Conservation (phyloP, 1,140 invertebrate species). For the Drosophila jambulina region DNA sequence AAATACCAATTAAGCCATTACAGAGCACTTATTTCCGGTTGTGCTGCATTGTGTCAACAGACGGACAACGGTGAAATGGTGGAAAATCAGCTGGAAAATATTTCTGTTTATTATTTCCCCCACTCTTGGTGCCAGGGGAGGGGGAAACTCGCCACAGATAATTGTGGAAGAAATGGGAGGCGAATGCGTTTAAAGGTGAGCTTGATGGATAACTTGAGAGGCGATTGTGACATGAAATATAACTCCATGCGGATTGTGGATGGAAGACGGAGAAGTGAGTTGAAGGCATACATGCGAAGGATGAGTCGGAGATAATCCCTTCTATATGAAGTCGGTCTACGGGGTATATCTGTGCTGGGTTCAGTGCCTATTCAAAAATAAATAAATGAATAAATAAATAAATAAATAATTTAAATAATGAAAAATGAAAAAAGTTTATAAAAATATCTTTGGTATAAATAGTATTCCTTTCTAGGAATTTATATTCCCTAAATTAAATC, state of each 20-base stretch:
- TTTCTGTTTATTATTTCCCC: constrained; percentile 55
- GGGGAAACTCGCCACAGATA: constrained; percentile 41
- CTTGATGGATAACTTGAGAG: constrained; percentile 62
- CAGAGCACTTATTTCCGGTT: constrained; percentile 63
- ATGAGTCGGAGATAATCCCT: constrained; percentile 16
- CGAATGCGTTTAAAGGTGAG: constrained; percentile 31
- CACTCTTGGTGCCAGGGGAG: constrained; percentile 2
- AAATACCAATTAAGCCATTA: constrained; percentile 82
- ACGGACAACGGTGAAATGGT: constrained; percentile 10
- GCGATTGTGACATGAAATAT: constrained; percentile 55
- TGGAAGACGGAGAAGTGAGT: not conserved
- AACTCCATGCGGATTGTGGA: constrained; percentile 40
- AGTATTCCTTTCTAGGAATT: not conserved
- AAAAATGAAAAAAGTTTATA: not conserved
- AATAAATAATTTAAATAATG: not conserved
- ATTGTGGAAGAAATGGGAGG: not conserved
- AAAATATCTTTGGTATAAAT: not conserved
- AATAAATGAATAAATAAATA: too few relatives aligned
- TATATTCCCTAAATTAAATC: not conserved
- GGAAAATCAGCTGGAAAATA: constrained; percentile 48
- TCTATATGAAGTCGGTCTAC: too few relatives aligned
- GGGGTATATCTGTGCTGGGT: not conserved
- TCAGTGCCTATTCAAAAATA: too few relatives aligned
- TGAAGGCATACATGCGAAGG: constrained; percentile 15
- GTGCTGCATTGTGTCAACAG: constrained; percentile 46